Conservation (phyloP, 2,113 vertebrate species). For the Ascaphus truei region DNA sequence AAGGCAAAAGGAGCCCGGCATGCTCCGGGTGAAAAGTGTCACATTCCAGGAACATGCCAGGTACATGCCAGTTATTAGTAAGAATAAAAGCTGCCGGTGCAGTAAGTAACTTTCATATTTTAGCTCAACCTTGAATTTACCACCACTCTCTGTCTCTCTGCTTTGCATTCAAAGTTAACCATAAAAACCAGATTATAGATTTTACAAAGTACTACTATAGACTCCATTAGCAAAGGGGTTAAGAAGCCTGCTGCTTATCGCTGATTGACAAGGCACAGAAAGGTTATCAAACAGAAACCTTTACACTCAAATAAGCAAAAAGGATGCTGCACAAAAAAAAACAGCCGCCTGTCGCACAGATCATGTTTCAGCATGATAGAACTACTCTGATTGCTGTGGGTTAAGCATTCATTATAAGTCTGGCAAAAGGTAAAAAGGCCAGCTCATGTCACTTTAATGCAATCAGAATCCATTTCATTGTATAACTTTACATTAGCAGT, state of each 20-base stretch:
- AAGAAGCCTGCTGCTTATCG: conserved; percentile 5
- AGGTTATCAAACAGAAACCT: not conserved
- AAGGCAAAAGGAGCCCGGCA: too few relatives aligned
- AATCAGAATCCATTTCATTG: conserved; percentile 78
- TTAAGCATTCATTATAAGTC: conserved; percentile 55
- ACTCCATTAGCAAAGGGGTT: not conserved
- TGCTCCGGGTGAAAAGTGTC: too few relatives aligned
- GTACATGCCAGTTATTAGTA: too few relatives aligned
- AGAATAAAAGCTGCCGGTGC: too few relatives aligned
- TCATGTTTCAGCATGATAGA: conserved; percentile 33
- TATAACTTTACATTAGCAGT: conserved; percentile 59
- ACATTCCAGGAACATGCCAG: too few relatives aligned
- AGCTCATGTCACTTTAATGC: conserved; percentile 70
- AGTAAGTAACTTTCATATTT: too few relatives aligned
- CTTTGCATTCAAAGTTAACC: too few relatives aligned
- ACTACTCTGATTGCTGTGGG: conserved; percentile 47
- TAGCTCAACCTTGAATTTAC: too few relatives aligned
- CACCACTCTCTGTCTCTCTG: too few relatives aligned
- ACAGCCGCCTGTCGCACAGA: too few relatives aligned
- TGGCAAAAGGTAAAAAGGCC: conserved; percentile 64
- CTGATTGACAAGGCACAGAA: conserved; percentile 19
- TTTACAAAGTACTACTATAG: not conserved
- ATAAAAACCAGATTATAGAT: too few relatives aligned
- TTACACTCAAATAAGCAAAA: conserved; percentile 17
- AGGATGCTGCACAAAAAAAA: not conserved